Conservation (phyloP, 1,140 invertebrate species). For the Drosophila watanabei region DNA sequence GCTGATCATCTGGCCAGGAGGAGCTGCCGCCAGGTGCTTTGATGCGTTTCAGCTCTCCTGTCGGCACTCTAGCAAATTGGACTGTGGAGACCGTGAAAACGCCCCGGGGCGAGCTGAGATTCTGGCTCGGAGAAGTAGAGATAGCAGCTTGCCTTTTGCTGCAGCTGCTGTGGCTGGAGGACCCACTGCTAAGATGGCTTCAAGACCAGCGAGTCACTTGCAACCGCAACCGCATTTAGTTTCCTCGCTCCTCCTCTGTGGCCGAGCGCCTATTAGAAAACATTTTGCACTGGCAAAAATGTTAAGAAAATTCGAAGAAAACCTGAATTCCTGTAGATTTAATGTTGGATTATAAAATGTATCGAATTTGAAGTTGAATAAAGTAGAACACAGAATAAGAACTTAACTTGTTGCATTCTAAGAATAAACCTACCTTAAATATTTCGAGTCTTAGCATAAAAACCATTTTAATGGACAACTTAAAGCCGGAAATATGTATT, state of each 20-base stretch:
- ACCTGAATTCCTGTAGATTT: neutral
- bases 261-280: slow-evolving; percentile 19
- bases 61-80: slow-evolving; percentile 74
- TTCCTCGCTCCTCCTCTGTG: neutral
- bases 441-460: neutral
- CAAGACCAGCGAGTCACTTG: slow-evolving; percentile 67
- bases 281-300: slow-evolving; percentile 13
- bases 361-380: no score
- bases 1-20: slow-evolving; percentile 29
- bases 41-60: slow-evolving; percentile 35
- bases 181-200: slow-evolving; percentile 51
- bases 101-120: slow-evolving; percentile 3
- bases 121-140: neutral
- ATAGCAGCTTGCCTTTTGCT: slow-evolving; percentile 18
- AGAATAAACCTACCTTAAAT: no score
- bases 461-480: neutral
- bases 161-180: slow-evolving; percentile 40
- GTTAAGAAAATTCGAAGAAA: neutral
- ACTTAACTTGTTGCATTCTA: neutral
- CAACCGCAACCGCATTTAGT: slow-evolving; percentile 73
- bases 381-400: neutral
- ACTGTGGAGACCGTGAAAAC: slow-evolving; percentile 29
- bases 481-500: neutral
- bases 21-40: slow-evolving; percentile 21
- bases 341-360: neutral